phyloP scores from a whole-genome alignment of 2,113 vertebrate genomes.

The Psephotus haematonotus region DNA sequence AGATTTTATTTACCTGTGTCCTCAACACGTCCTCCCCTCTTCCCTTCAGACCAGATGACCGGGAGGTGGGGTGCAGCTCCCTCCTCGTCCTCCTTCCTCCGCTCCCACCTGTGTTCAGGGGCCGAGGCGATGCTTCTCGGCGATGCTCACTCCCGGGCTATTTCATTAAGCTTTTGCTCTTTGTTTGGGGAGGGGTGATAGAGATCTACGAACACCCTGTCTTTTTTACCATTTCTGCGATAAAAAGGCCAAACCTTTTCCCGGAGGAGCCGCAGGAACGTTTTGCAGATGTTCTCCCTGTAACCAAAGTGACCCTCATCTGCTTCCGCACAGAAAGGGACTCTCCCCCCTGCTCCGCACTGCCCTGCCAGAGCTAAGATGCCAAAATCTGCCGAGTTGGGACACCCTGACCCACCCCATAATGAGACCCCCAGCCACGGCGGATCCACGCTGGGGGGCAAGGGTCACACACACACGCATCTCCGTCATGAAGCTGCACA shows the following conservation, averaged over 20 bases:
- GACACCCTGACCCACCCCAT: background rate
- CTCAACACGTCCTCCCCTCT: conserved; percentile 74
- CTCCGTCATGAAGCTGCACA: background rate
- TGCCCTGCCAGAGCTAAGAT: background rate
- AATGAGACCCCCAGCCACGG: background rate
- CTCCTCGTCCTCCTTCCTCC: background rate
- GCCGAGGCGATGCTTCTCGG: conserved; percentile 38
- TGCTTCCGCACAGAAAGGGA: background rate
- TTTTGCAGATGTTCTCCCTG: conserved; percentile 48
- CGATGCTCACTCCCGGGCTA: conserved; percentile 22
- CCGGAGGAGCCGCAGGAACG: conserved; percentile 40
- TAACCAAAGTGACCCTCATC: conserved; percentile 36
- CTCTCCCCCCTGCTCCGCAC: background rate
- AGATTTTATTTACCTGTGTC: conserved; percentile 79
- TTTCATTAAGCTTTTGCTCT: conserved; percentile 59
- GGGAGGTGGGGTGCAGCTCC: conserved; percentile 71
- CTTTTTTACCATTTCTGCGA: conserved; percentile 63
- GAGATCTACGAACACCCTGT: conserved; percentile 40
- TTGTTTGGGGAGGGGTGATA: conserved; percentile 16
- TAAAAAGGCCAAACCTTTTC: conserved; percentile 56
- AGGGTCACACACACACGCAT: background rate
- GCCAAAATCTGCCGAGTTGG: background rate
- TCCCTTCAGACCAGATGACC: conserved; percentile 76
- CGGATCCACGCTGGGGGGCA: background rate
- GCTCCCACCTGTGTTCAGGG: conserved; percentile 27